Conservation (phyloP, 2,888 invertebrate species). For the Ophioninae sp. region DNA sequence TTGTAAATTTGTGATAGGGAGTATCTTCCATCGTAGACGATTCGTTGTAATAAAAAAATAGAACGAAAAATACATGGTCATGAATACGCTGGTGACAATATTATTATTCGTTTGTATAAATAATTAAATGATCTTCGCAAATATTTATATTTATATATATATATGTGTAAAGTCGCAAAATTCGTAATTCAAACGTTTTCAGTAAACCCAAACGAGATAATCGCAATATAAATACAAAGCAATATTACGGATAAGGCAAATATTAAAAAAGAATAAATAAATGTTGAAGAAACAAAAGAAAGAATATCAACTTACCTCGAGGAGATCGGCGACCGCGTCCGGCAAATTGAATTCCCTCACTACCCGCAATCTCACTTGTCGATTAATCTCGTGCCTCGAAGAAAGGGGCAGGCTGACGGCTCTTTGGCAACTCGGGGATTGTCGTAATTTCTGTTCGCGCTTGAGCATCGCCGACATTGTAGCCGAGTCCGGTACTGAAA, state of each 20-base stretch:
- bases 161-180: neutral
- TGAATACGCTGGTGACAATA: neutral
- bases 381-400: constrained; percentile 89
- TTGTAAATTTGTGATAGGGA: neutral
- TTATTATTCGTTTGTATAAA: neutral
- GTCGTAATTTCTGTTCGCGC: constrained; percentile 91
- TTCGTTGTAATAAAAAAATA: neutral
- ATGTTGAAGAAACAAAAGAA: neutral
- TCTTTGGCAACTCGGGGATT: constrained; percentile 89
- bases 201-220: neutral
- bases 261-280: neutral
- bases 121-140: neutral
- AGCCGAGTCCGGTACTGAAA: constrained; percentile 88
- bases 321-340: constrained; percentile 91
- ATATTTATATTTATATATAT: too few relatives aligned
- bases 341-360: constrained; percentile 97
- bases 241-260: neutral
- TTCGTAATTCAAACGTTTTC: neutral
- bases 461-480: constrained; percentile 91
- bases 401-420: constrained; percentile 89
- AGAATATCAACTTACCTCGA: constrained; percentile 82
- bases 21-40: neutral
- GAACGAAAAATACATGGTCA: neutral
- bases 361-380: constrained; percentile 90
- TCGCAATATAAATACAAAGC: neutral